A percentile compares a stretch with the other conserved stretches of the same genome.
These are phyloP conservation scores for Drosophila ambigua DNA, from an alignment of 1,140 invertebrate species.

Conservation along the genomic window DNA sequence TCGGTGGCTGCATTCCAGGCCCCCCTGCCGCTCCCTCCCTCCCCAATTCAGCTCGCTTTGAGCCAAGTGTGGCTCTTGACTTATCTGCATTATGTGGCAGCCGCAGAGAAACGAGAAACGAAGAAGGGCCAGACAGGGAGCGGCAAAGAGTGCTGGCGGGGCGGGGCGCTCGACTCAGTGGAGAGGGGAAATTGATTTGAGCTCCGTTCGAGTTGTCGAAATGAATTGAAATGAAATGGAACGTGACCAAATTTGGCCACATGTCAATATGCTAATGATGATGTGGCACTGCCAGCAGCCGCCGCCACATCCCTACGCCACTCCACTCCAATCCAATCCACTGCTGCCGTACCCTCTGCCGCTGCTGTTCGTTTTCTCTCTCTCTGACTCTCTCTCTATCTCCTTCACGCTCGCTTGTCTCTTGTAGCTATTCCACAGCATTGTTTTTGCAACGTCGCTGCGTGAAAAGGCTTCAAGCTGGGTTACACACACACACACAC, in stretches of 20 bases:
- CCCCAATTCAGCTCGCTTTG: conserved; percentile 20
- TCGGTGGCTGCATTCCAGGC: not conserved
- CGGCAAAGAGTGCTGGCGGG: too few species aligned
- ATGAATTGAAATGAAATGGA: conserved; percentile 79
- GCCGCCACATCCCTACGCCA: not conserved
- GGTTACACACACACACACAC: too few species aligned
- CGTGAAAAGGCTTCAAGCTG: conserved; percentile 42
- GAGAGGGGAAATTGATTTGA: conserved; percentile 70
- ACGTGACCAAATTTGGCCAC: conserved; percentile 80
- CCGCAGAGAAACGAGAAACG: not conserved
- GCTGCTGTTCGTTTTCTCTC: not conserved
- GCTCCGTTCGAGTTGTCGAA: conserved; percentile 55
- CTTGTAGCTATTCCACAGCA: not conserved
- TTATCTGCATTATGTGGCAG: conserved; percentile 16
- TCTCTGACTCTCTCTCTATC: not conserved
- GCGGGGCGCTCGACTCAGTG: too few species aligned
- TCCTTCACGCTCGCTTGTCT: not conserved
- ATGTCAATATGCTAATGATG: conserved; percentile 81
- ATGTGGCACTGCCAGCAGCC: conserved; percentile 30
- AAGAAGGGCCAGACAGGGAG: not conserved
- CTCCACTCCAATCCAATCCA: not conserved
- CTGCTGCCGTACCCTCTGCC: too few species aligned
- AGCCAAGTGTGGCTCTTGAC: conserved; percentile 23
- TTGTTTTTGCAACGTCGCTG: conserved; percentile 8
- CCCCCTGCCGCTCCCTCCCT: too few species aligned